These are phyloP conservation scores for Oxytorus armatus DNA, from an alignment of 2,888 invertebrate species.

Conservation along the genomic window DNA sequence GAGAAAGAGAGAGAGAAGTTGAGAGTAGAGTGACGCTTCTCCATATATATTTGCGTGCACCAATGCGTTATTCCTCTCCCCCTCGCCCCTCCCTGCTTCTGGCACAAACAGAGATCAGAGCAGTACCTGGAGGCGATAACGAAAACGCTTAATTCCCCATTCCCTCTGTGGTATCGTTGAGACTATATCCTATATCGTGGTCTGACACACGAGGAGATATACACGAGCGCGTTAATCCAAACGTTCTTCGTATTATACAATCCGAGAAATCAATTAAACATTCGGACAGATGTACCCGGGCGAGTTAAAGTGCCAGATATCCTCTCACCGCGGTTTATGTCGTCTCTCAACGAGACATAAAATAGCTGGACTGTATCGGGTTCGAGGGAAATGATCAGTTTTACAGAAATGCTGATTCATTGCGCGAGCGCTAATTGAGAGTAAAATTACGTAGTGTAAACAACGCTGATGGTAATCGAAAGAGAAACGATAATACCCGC, in stretches of 20 bases:
- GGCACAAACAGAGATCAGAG: constrained; percentile 37
- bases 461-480: constrained; percentile 58
- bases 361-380: not conserved
- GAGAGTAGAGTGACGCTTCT: constrained; percentile 39
- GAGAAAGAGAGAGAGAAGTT: constrained; percentile 18
- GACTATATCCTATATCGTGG: not conserved
- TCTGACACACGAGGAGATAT: constrained; percentile 41
- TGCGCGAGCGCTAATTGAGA: constrained; percentile 77
- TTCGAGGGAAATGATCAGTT: constrained; percentile 33
- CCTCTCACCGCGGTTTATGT: not conserved
- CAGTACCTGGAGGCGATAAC: constrained; percentile 55
- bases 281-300: constrained; percentile 67
- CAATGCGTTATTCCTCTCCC: constrained; percentile 18
- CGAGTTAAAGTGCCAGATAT: constrained; percentile 19
- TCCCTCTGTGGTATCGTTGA: constrained; percentile 8
- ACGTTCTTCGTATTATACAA: constrained; percentile 72
- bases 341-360: constrained; percentile 18
- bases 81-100: not conserved
- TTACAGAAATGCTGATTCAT: constrained; percentile 71
- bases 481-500: constrained; percentile 49
- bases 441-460: constrained; percentile 68
- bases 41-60: constrained; percentile 51
- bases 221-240: constrained; percentile 45
- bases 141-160: constrained; percentile 46
- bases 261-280: constrained; percentile 78